These are phyloP conservation scores for Alca torda DNA, from an alignment of 2,797 vertebrate species.

Conservation along the genomic window DNA sequence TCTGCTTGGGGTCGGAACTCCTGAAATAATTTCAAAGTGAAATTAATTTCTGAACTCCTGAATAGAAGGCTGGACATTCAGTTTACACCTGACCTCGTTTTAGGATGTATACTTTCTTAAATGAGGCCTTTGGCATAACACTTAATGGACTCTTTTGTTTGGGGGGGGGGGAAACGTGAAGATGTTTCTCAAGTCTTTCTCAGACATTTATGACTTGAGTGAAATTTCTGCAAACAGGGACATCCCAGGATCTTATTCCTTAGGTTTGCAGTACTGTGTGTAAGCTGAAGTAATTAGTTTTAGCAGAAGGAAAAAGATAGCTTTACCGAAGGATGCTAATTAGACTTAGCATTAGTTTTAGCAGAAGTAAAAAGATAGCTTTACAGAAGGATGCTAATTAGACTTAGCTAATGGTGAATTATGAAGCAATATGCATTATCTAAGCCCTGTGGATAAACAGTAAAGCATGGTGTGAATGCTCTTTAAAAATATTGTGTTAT, in stretches of 20 bases:
- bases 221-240: not conserved
- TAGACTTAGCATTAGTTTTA: not conserved
- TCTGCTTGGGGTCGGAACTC: not conserved
- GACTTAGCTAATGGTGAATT: not conserved
- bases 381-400: not conserved
- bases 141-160: not conserved
- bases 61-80: not conserved
- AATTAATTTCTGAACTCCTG: not conserved
- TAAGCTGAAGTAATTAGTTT: not conserved
- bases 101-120: not conserved
- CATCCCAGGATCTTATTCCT: not conserved
- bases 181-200: not conserved
- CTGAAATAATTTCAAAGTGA: not conserved
- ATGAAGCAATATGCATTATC: not conserved
- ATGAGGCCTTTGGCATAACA: not conserved
- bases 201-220: not conserved
- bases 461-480: not conserved
- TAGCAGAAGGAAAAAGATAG: not conserved
- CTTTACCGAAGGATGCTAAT: not conserved
- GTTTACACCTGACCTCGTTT: rapidly evolving
- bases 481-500: not conserved
- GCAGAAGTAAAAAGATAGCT: not conserved
- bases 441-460: not conserved
- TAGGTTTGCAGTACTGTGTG: not conserved
- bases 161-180: not conserved